Percentiles rank a stretch among this genome's conserved stretches.
Conservation (phyloP, 2,888 invertebrate genomes). For the Stegana nigrithorax region DNA sequence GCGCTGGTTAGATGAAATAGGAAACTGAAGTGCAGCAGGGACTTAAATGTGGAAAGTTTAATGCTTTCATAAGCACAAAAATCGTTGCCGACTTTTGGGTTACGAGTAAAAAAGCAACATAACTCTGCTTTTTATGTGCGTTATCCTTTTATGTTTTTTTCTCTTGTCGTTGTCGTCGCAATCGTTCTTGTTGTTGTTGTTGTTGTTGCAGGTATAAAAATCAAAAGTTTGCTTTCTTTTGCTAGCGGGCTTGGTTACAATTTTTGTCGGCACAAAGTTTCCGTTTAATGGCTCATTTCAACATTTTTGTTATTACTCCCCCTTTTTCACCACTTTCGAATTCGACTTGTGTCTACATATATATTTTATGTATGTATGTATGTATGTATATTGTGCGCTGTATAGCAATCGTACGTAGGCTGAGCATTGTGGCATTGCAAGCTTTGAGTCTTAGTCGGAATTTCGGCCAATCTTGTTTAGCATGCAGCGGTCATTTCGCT, state of each 20-base stretch:
- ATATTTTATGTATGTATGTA: slow-evolving; percentile 7
- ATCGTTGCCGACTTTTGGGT: too few species aligned
- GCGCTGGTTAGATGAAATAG: too few species aligned
- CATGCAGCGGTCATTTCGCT: background rate
- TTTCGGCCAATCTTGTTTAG: too few species aligned
- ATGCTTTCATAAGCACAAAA: slow-evolving; percentile 61
- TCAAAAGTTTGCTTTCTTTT: slow-evolving; percentile 61
- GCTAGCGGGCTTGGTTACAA: slow-evolving; percentile 43
- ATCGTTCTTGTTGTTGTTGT: slow-evolving; percentile 18
- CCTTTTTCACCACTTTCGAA: slow-evolving; percentile 54
- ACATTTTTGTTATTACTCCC: too few species aligned
- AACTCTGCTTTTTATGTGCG: slow-evolving; percentile 55
- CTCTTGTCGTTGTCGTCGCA: background rate
- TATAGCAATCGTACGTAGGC: background rate
- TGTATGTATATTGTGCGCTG: background rate
- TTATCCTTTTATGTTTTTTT: slow-evolving; percentile 41
- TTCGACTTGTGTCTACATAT: too few species aligned
- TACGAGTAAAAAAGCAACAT: slow-evolving; percentile 33
- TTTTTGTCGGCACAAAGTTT: slow-evolving; percentile 54
- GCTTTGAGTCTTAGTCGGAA: background rate
- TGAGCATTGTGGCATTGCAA: background rate
- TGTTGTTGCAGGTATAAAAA: slow-evolving; percentile 48
- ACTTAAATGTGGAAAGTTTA: slow-evolving; percentile 61
- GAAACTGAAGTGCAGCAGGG: slow-evolving; percentile 48
- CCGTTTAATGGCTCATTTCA: slow-evolving; percentile 57